Percentiles rank a stretch among this genome's conserved stretches.
Conservation (phyloP, 1,140 invertebrate genomes). For the Drosophila ercepeae region DNA sequence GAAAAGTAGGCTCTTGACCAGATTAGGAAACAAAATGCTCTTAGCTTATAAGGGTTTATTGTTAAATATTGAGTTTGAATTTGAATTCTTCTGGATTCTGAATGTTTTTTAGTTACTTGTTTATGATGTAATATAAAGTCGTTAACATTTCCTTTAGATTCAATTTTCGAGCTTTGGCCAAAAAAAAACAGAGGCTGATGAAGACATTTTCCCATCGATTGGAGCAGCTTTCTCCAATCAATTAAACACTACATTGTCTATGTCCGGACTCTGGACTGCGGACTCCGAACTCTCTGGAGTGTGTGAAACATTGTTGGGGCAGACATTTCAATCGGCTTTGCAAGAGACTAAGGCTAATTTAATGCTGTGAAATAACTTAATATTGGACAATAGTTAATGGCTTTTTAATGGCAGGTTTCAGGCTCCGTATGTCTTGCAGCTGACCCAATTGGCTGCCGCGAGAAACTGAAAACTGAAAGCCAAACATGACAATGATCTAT, state of each 20-base stretch:
- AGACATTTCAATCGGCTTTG: constrained; percentile 67
- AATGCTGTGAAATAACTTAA: constrained; percentile 77
- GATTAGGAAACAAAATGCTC: not conserved
- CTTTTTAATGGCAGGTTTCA: constrained; percentile 67
- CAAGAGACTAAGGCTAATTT: constrained; percentile 55
- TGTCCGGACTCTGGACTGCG: constrained; percentile 8
- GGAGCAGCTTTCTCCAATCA: constrained; percentile 71
- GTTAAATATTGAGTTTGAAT: too few species aligned
- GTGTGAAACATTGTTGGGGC: constrained; percentile 20
- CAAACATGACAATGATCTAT: constrained; percentile 53
- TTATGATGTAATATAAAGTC: too few species aligned
- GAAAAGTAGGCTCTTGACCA: constrained; percentile 5
- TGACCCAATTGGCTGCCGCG: constrained; percentile 59
- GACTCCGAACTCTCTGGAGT: constrained; percentile 13
- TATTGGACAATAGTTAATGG: constrained; percentile 78
- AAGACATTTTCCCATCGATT: constrained; percentile 71
- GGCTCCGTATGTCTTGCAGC: constrained; percentile 27
- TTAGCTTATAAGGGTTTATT: not conserved
- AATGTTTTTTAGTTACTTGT: too few species aligned
- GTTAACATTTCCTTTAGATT: not conserved
- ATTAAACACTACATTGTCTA: constrained; percentile 62
- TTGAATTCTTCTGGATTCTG: too few species aligned
- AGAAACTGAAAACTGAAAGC: constrained; percentile 42
- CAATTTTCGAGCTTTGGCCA: constrained; percentile 46
- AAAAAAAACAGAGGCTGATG: constrained; percentile 27